Conservation (phyloP, 2,888 invertebrate genomes). For the Drosophila pseudotakahashii region DNA sequence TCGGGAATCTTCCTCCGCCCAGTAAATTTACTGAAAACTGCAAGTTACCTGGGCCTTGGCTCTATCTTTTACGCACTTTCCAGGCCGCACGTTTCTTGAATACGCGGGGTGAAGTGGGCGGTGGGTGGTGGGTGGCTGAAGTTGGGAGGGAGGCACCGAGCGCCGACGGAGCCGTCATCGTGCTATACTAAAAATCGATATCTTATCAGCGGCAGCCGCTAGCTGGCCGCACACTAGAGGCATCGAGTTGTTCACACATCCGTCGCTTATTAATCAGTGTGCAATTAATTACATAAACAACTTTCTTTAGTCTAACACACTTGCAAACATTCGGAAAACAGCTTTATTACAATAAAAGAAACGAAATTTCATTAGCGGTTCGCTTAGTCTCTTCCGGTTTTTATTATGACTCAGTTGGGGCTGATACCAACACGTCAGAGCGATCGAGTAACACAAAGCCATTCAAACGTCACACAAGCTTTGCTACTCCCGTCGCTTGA, state of each 20-base stretch:
- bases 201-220: constrained; percentile 57
- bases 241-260: background rate
- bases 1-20: constrained; percentile 28
- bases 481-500: constrained; percentile 31
- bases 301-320: background rate
- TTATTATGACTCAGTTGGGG: constrained; percentile 23
- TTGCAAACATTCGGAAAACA: background rate
- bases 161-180: constrained; percentile 11
- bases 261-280: constrained; percentile 1
- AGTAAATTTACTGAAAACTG: constrained; percentile 32
- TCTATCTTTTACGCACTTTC: constrained; percentile 27
- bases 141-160: constrained; percentile 1
- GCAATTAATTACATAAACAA: constrained; percentile 25
- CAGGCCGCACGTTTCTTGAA: constrained; percentile 46
- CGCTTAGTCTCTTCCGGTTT: constrained; percentile 10
- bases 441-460: constrained; percentile 2
- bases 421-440: constrained; percentile 28
- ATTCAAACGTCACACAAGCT: constrained; percentile 35
- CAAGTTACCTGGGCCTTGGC: constrained; percentile 7
- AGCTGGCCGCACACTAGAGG: background rate
- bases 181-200: constrained; percentile 60
- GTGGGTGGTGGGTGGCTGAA: background rate
- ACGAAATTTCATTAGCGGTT: constrained; percentile 6
- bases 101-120: background rate
- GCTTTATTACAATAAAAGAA: background rate